Percentiles rank a stretch among this genome's conserved stretches.
Evolutionary conservation across 53 echinoderm and acorn worm species (phyloP).

Genomic region (Echinarachnius parma): DNA sequence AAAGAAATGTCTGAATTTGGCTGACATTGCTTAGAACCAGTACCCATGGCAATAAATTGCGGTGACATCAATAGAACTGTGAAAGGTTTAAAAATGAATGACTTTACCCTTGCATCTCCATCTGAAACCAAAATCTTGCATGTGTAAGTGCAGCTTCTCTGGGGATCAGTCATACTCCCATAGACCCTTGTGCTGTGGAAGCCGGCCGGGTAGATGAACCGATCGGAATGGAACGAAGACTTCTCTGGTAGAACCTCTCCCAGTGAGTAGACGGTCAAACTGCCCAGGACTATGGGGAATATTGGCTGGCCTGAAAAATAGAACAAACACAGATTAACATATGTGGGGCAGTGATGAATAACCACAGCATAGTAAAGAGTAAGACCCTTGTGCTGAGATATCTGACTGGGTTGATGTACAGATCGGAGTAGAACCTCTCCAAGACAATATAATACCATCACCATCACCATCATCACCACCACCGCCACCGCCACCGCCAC

Average conservation of each 20-base stretch:
- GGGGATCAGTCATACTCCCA: constrained; percentile 66
- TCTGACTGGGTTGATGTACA: too few relatives aligned
- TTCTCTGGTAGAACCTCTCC: constrained; percentile 71
- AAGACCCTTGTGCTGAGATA: too few relatives aligned
- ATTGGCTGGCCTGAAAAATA: constrained; percentile 75
- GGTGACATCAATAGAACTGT: too few relatives aligned
- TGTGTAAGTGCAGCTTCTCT: constrained; percentile 68
- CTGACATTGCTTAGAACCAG: neutral
- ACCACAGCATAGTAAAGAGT: too few relatives aligned
- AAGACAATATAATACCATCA: too few relatives aligned
- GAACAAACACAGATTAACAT: too few relatives aligned
- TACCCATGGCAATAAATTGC: too few relatives aligned
- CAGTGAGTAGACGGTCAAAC: constrained; percentile 73
- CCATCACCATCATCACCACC: too few relatives aligned
- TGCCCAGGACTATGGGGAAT: constrained; percentile 77
- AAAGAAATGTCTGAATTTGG: neutral
- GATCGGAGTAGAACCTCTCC: too few relatives aligned
- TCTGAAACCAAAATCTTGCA: constrained; percentile 78
- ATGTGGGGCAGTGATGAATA: too few relatives aligned
- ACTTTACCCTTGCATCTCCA: constrained; percentile 64
- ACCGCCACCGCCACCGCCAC: too few relatives aligned
- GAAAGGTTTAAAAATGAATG: too few relatives aligned
- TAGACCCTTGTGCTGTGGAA: constrained; percentile 78
- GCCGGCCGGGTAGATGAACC: constrained; percentile 78
- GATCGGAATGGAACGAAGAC: constrained; percentile 60